Percentiles rank a stretch among this genome's conserved stretches.
These are phyloP conservation scores for Torymus aiolomorphi DNA, from an alignment of 2,888 invertebrate genomes.

Conservation along the genomic window DNA sequence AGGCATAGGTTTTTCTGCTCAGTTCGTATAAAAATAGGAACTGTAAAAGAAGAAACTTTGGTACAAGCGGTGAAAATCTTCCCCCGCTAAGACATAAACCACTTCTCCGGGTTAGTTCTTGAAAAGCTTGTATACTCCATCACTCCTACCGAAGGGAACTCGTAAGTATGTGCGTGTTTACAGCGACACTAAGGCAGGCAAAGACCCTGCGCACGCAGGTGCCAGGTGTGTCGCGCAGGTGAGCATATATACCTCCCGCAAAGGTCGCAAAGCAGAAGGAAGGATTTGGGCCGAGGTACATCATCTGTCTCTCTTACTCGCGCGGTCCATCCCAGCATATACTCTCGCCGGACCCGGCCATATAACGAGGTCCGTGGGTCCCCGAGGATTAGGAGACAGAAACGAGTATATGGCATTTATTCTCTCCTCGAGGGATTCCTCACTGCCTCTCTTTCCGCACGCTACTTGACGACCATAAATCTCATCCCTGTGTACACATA, in stretches of 20 bases:
- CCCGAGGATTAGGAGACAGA: slow-evolving; percentile 29
- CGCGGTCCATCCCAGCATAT: not conserved
- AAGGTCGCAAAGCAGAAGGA: slow-evolving; percentile 10
- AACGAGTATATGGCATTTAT: slow-evolving; percentile 41
- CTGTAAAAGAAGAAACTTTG: no score
- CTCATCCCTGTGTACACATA: slow-evolving; percentile 8
- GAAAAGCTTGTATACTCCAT: no score
- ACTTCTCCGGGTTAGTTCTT: no score
- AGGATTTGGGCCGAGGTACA: slow-evolving; percentile 28
- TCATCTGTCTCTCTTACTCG: slow-evolving; percentile 1
- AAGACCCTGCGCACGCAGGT: slow-evolving; percentile 9
- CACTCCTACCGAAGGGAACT: no score
- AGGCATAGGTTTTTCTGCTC: no score
- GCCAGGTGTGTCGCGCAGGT: slow-evolving; percentile 33
- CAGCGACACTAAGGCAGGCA: no score
- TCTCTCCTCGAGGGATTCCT: not conserved
- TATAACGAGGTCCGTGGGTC: slow-evolving; percentile 19
- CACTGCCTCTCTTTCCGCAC: not conserved
- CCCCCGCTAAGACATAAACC: no score
- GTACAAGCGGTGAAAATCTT: no score
- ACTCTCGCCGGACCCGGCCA: slow-evolving; percentile 21
- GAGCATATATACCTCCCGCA: slow-evolving; percentile 23
- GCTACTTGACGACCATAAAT: slow-evolving; percentile 41
- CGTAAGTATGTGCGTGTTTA: no score
- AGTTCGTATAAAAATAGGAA: no score